Conservation (phyloP, 1,140 invertebrate genomes). For the Halictus rubicundus region DNA sequence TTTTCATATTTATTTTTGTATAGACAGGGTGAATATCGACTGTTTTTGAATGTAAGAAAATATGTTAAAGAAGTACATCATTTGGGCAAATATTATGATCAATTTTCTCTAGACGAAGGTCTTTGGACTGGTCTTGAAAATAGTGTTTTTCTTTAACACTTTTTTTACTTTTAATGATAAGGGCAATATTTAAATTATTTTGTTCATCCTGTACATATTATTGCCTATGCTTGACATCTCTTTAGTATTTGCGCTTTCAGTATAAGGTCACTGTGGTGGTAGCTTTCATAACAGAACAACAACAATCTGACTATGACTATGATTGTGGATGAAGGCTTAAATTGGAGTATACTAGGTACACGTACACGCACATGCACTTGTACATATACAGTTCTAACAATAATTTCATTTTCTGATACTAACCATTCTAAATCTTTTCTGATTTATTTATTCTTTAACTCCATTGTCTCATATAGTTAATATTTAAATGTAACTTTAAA, state of each 20-base stretch:
- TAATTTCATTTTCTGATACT: not conserved
- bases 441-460: not conserved
- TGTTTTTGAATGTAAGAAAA: no score
- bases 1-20: slow-evolving; percentile 37
- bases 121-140: no score
- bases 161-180: no score
- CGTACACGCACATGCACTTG: slow-evolving; percentile 25
- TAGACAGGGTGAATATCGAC: no score
- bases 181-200: not conserved
- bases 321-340: slow-evolving; percentile 54
- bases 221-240: slow-evolving; percentile 56
- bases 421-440: not conserved
- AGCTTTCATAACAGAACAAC: slow-evolving; percentile 47
- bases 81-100: no score
- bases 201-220: slow-evolving; percentile 10
- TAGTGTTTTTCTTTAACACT: no score
- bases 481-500: not conserved
- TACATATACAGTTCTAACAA: slow-evolving; percentile 39
- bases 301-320: slow-evolving; percentile 43
- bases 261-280: slow-evolving; percentile 50
- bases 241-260: slow-evolving; percentile 40
- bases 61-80: no score
- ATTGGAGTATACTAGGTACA: slow-evolving; percentile 46
- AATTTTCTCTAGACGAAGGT: no score
- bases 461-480: not conserved